Base-by-base conservation (phyloP, 1,140 invertebrate genomes). In the Pseudomyrmex pallidus region DNA sequence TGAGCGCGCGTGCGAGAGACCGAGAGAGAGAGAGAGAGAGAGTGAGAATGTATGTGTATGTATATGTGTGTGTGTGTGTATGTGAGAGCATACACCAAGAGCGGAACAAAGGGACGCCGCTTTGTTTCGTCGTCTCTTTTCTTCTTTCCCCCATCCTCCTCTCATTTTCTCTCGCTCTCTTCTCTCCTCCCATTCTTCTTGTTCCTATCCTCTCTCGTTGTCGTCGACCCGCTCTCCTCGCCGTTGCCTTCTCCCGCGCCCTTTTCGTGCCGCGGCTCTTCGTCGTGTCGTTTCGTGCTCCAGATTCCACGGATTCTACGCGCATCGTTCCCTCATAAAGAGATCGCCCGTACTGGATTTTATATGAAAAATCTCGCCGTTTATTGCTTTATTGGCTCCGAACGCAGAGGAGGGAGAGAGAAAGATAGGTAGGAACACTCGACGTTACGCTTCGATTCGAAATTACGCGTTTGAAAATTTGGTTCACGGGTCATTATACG, bases 81-180 rank as follows among this genome's bases (percentile, higher is more conserved):
- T 35, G 35, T n/a, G 74, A 17, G 66, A 78, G 72, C 72, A 12
- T 82, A 61, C 70, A 77, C 76, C 63, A 46, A 74, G 70, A 74
- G 82, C 83, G 67, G 76, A 77, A 85, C 87, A 87, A 88, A 88
- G 87, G 86, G 86, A 67, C 74, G 66, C 77, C 83, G 86, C 87
- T 87, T 88, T 87, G 87, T 87, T 83, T 89, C 90, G 85, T 83
- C 85, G 74, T 87, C 87, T 86, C 84, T 62, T 35, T 35, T 35
- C 35, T 35, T 35, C 78, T 88, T 82, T 82, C 64, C 77, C 66
- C 44, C 73, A 44, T 46, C 77, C 66, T 44, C 73, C 25, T 46
- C 76, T 72, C 64, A 68, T 61, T 78, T 48, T 67, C 54, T 82
- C 85, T 61, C 82, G 48, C 77, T 83, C 66, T 66, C 52, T 56